Base-by-base conservation (phyloP, 2,888 invertebrate genomes). In the Apodemia hepburni region DNA sequence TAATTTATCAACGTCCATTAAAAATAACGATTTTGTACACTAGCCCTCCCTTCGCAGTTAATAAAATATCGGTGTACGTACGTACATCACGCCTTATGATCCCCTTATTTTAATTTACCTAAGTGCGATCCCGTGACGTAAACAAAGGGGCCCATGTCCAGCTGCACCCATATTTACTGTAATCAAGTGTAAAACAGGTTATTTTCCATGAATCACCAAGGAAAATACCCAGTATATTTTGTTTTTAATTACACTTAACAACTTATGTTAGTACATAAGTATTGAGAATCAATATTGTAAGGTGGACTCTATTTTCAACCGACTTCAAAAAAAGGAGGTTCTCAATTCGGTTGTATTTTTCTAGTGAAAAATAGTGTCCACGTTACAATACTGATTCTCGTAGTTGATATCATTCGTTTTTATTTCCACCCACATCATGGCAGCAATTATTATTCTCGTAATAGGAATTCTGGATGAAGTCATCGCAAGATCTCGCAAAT, bases 81-180 rank as follows among this genome's bases (percentile, higher is more conserved):
- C 42, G 15, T 54, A 54, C 54, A 27, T 54, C 54, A 54, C 54
- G 51, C 51, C 51, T 18, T 22, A 66, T 81, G 79, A 74, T 79
- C 81, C 82, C 85, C 75, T 74, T 70, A 61, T 75, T 85, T 87
- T 89, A 88, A 91, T 90, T 87, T 87, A 73, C 77, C 87, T 85
- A 79, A 91, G 88, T 87, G 89, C 84, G 79, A 81, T 84, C 84
- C 85, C 77, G 83, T 82, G 77, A 81, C 81, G 81, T 77, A 86
- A 90, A 89, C 88, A 89, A 85, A 87, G 88, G 85, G 87, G 80
- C 86, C 82, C 73, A 73, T 78, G 84, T 74, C 83, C 85, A 84
- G 78, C 79, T 78, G 79, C 85, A 79, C 86, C 90, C 83, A 84
- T 82, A 75, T 71, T 76, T 75, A 77, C 80, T 78, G 80, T 82